phyloP scores from a whole-genome alignment of 2,888 invertebrate species.

The Eurytoma californica region DNA sequence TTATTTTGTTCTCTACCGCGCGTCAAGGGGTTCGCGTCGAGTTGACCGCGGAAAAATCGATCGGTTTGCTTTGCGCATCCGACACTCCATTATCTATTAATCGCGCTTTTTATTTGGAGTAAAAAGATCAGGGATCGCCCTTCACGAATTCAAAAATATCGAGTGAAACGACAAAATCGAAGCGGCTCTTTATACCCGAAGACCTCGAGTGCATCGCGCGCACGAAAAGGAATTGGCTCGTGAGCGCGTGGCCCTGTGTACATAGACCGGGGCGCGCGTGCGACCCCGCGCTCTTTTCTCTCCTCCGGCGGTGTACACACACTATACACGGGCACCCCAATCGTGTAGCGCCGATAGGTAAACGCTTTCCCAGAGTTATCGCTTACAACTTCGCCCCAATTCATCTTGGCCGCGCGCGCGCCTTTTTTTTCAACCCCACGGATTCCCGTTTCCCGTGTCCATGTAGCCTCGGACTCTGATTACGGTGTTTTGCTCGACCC shows the following conservation, averaged over 20 bases:
- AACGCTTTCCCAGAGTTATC: constrained; percentile 58
- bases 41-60: too few species aligned
- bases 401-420: constrained; percentile 31
- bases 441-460: constrained; percentile 23
- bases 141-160: too few species aligned
- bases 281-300: constrained; percentile 19
- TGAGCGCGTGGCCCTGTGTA: constrained; percentile 22
- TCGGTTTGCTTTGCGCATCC: too few species aligned
- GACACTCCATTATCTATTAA: too few species aligned
- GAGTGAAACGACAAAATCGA: too few species aligned
- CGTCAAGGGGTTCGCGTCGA: too few species aligned
- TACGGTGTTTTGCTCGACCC: constrained; percentile 20
- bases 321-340: neutral
- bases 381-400: constrained; percentile 56
- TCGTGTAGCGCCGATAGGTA: constrained; percentile 45
- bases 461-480: constrained; percentile 32
- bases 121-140: too few species aligned
- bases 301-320: neutral
- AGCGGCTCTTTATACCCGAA: too few species aligned
- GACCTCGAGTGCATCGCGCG: too few species aligned
- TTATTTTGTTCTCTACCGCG: too few species aligned
- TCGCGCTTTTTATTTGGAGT: too few species aligned
- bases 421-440: neutral
- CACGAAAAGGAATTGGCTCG: too few species aligned
- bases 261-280: constrained; percentile 26